Evolutionary conservation across 2,888 invertebrate genomes (phyloP).

Genomic region (Drepana falcataria): DNA sequence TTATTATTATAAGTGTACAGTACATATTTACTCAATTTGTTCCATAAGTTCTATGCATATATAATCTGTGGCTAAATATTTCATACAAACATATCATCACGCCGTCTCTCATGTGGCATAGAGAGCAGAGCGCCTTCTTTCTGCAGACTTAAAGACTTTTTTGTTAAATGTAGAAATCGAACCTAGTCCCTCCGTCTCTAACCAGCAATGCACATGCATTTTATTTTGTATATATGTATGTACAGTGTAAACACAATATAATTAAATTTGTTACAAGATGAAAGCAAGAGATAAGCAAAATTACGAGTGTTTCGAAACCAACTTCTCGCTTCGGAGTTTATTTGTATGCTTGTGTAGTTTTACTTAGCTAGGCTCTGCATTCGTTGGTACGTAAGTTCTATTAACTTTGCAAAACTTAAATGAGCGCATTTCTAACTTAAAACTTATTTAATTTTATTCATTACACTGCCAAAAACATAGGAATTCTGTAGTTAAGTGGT

Average conservation of each 20-base stretch:
- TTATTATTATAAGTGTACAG: no score
- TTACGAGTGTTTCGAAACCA: slow-evolving; percentile 22
- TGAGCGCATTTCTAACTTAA: slow-evolving; percentile 36
- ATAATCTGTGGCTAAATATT: no score
- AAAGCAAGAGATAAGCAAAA: slow-evolving; percentile 24
- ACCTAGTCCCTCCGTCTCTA: no score
- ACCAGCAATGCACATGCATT: no score
- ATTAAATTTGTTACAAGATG: slow-evolving; percentile 25
- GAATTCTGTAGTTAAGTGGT: neutral
- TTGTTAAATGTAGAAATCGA: no score
- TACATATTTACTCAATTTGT: no score
- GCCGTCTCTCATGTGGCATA: no score
- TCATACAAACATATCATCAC: no score
- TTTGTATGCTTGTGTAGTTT: slow-evolving; percentile 26
- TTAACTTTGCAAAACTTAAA: slow-evolving; percentile 33
- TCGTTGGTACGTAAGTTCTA: slow-evolving; percentile 25
- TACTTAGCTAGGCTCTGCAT: slow-evolving; percentile 4
- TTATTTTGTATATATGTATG: neutral
- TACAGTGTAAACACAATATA: slow-evolving; percentile 7
- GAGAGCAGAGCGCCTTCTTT: no score
- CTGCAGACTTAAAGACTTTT: no score
- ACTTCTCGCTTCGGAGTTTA: slow-evolving; percentile 28
- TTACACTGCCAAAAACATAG: slow-evolving; percentile 3
- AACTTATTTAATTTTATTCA: slow-evolving; percentile 29
- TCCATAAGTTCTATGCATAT: no score